A percentile compares a stretch with the other conserved stretches of the same genome.
Evolutionary conservation across 2,888 invertebrate genomes (phyloP).

Genomic region (Zootermopsis nevadensis): DNA sequence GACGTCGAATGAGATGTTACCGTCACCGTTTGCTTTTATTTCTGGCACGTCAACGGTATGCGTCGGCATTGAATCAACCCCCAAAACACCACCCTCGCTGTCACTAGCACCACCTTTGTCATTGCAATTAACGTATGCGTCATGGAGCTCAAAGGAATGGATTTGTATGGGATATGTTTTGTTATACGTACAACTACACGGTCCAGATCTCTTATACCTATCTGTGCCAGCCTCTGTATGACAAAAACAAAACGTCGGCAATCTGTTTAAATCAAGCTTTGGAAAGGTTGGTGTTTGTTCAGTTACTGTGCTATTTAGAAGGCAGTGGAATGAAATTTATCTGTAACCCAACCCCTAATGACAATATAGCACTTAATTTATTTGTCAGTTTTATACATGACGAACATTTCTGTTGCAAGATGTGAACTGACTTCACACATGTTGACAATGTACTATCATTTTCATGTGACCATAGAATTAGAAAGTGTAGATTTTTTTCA

Average conservation of each 20-base stretch:
- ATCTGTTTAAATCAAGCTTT: background rate
- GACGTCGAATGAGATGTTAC: background rate
- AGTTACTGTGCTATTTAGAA: background rate
- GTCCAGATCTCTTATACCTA: background rate
- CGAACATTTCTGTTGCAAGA: background rate
- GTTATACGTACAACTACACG: background rate
- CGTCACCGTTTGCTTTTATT: background rate
- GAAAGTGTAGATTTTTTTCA: background rate
- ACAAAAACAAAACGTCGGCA: background rate
- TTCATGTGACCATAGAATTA: background rate
- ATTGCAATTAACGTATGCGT: slow-evolving; percentile 3
- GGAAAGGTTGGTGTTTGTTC: background rate
- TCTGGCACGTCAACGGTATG: background rate
- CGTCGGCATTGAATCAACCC: background rate
- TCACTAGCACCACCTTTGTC: slow-evolving; percentile 2
- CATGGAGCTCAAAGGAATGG: slow-evolving; percentile 16
- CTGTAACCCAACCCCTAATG: background rate
- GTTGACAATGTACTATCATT: background rate
- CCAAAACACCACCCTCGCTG: background rate
- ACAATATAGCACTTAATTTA: background rate
- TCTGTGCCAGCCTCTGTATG: background rate
- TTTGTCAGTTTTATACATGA: background rate
- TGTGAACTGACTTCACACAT: background rate
- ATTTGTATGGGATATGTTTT: slow-evolving; percentile 17
- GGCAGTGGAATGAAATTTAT: background rate